Conservation (phyloP, 2,888 invertebrate genomes). For the Sarcophaga variegata region DNA sequence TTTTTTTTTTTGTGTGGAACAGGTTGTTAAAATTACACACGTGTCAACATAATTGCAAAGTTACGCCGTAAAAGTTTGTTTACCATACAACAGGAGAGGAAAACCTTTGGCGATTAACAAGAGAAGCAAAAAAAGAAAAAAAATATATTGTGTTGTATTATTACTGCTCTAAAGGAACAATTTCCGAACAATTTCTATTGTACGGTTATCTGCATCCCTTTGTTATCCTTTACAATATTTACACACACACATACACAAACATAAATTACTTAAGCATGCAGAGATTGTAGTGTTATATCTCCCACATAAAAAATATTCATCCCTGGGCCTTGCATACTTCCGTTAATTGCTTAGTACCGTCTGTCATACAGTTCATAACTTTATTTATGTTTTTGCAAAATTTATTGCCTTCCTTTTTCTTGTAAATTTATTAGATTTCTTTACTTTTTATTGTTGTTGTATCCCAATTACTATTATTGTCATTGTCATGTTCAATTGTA, state of each 20-base stretch:
- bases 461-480: conserved; percentile 53
- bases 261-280: not conserved
- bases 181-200: conserved; percentile 17
- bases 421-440: conserved; percentile 46
- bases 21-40: conserved; percentile 42
- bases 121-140: not conserved
- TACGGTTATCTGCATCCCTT: not conserved
- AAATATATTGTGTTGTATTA: conserved; percentile 19
- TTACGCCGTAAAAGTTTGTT: conserved; percentile 28
- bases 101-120: too few relatives aligned
- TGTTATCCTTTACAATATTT: not conserved
- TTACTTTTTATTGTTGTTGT: conserved; percentile 20
- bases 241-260: not conserved
- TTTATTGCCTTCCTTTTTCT: not conserved
- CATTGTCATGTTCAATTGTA: not conserved
- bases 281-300: not conserved
- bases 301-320: not conserved
- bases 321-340: conserved; percentile 11
- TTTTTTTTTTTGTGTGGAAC: not conserved
- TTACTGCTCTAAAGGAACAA: too few relatives aligned
- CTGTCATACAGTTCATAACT: conserved; percentile 57
- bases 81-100: not conserved
- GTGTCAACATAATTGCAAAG: conserved; percentile 41
- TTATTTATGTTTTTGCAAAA: not conserved
- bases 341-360: conserved; percentile 45